Percentiles rank a stretch among this genome's conserved stretches.
Conservation (phyloP, 2,888 invertebrate species). For the Steinernema hermaphroditum region DNA sequence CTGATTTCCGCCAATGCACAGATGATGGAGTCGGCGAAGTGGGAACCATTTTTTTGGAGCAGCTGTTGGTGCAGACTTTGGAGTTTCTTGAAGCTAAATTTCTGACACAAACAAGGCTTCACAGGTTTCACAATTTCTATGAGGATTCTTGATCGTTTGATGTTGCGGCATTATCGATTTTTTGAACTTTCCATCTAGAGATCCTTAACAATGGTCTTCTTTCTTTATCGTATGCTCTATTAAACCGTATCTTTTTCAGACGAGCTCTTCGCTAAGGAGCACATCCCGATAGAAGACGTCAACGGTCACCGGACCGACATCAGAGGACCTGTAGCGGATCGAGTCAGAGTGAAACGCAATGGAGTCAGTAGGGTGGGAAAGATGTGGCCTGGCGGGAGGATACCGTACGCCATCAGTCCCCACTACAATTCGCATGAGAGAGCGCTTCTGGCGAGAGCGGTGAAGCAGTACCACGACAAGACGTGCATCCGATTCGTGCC, state of each 20-base stretch:
- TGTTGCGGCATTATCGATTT: too few species aligned
- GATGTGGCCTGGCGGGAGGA: conserved; percentile 65
- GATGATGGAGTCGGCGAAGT: too few species aligned
- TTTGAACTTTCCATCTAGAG: too few species aligned
- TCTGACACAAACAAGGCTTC: too few species aligned
- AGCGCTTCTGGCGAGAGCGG: conserved; percentile 65
- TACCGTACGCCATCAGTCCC: conserved; percentile 66
- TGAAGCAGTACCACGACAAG: conserved; percentile 66
- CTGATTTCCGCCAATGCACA: too few species aligned
- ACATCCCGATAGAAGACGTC: conserved; percentile 59
- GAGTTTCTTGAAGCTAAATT: too few species aligned
- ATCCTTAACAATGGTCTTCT: too few species aligned
- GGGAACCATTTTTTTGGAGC: too few species aligned
- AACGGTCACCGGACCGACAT: conserved; percentile 61
- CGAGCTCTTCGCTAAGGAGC: conserved; percentile 50
- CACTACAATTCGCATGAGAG: conserved; percentile 64
- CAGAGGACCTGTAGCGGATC: conserved; percentile 41
- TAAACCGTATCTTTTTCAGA: conserved; percentile 44
- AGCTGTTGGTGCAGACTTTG: too few species aligned
- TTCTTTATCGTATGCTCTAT: neutral
- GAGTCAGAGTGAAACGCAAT: conserved; percentile 50
- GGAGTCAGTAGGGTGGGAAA: conserved; percentile 63
- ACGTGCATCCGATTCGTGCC: conserved; percentile 66
- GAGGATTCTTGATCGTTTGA: conserved; percentile 51
- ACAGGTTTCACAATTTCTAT: too few species aligned